phyloP scores from a whole-genome alignment of 2,113 vertebrate species.

The Ictalurus furcatus region DNA sequence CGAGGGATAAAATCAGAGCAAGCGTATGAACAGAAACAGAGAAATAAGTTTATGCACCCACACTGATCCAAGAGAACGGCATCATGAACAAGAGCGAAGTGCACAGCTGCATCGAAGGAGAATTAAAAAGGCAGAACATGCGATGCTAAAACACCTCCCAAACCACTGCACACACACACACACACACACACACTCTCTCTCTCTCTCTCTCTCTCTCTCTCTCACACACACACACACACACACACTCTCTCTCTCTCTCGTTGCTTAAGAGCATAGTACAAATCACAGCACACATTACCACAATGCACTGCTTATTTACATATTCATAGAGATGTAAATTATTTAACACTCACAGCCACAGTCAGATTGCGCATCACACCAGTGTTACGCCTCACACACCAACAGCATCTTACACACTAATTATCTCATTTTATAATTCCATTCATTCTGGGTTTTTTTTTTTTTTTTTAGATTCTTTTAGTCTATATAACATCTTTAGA shows the following conservation, averaged over 20 bases:
- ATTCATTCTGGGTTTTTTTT: not conserved
- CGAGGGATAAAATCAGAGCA: not conserved
- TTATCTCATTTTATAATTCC: not conserved
- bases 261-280: conserved; percentile 66
- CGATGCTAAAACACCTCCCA: conserved; percentile 64
- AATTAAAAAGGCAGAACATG: conserved; percentile 48
- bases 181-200: conserved; percentile 21
- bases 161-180: conserved; percentile 57
- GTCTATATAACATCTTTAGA: not conserved
- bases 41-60: not conserved
- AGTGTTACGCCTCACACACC: not conserved
- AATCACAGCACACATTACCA: conserved; percentile 64
- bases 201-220: conserved; percentile 44
- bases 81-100: conserved; percentile 53
- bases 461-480: not conserved
- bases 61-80: not conserved
- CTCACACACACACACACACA: no score
- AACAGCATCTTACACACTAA: not conserved
- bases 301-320: conserved; percentile 66
- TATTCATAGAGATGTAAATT: conserved; percentile 83
- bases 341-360: conserved; percentile 69
- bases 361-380: conserved; percentile 65
- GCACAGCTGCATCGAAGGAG: conserved; percentile 68
- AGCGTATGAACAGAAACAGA: not conserved
- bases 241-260: no score